phyloP scores from a whole-genome alignment of 2,888 invertebrate genomes.

The Bimastos eiseni region DNA sequence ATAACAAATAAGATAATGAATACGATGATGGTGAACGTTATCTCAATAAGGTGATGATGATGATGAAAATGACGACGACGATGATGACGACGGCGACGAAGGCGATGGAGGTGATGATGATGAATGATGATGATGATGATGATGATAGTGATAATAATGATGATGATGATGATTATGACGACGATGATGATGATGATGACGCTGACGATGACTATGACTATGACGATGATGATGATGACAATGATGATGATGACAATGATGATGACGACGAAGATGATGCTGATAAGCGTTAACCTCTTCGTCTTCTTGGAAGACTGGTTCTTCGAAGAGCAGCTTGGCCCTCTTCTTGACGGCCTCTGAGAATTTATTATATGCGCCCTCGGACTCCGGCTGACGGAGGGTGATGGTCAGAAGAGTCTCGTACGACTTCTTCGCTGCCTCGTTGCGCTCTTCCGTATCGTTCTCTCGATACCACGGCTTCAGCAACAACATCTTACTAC shows the following conservation, averaged over 20 bases:
- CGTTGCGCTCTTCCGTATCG: conserved; percentile 80
- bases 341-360: conserved; percentile 56
- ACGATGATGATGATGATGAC: background rate
- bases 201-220: background rate
- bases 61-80: background rate
- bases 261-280: background rate
- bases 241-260: background rate
- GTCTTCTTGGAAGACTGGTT: conserved; percentile 57
- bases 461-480: conserved; percentile 84
- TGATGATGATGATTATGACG: background rate
- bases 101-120: background rate
- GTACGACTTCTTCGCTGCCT: conserved; percentile 64
- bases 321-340: conserved; percentile 52
- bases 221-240: too few species aligned
- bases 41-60: conserved; percentile 22
- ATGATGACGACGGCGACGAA: background rate
- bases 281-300: conserved; percentile 46
- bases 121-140: background rate
- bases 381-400: conserved; percentile 56
- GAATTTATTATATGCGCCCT: conserved; percentile 51
- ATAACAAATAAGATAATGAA: conserved; percentile 32
- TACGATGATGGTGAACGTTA: background rate
- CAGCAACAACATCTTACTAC: conserved; percentile 59
- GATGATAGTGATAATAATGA: background rate
- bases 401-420: conserved; percentile 59